Conservation (phyloP, 2,113 vertebrate species). For the pig (Sus scrofa) region DNA sequence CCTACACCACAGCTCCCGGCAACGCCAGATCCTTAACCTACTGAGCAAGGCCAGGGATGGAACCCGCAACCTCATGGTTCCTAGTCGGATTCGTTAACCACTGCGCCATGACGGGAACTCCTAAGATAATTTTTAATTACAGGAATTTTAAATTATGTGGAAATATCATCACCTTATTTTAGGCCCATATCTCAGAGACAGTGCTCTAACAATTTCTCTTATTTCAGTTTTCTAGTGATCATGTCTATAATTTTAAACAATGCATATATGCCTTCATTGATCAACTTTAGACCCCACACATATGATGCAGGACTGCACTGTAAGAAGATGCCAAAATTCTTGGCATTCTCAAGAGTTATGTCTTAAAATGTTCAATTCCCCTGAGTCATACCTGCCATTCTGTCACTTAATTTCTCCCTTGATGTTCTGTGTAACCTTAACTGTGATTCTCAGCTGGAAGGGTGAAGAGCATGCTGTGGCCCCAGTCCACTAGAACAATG, state of each 20-base stretch:
- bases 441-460: constrained; percentile 10
- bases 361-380: not conserved
- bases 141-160: not conserved
- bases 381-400: not conserved
- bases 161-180: not conserved
- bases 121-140: not conserved
- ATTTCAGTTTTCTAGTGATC: constrained; percentile 18
- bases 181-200: not conserved
- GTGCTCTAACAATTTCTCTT: constrained; percentile 30
- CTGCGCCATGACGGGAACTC: too few relatives aligned
- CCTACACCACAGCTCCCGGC: too few relatives aligned
- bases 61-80: too few relatives aligned
- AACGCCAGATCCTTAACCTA: too few relatives aligned
- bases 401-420: constrained; percentile 49
- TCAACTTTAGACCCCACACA: not conserved
- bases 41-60: too few relatives aligned
- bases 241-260: not conserved
- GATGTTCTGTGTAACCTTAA: not conserved
- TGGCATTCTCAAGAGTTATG: not conserved
- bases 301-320: not conserved
- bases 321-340: constrained; percentile 19
- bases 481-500: not conserved
- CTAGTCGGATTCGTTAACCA: too few relatives aligned
- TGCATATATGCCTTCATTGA: not conserved
- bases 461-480: not conserved